Conservation (phyloP, 2,113 vertebrate genomes). For the Microtus montanus region DNA sequence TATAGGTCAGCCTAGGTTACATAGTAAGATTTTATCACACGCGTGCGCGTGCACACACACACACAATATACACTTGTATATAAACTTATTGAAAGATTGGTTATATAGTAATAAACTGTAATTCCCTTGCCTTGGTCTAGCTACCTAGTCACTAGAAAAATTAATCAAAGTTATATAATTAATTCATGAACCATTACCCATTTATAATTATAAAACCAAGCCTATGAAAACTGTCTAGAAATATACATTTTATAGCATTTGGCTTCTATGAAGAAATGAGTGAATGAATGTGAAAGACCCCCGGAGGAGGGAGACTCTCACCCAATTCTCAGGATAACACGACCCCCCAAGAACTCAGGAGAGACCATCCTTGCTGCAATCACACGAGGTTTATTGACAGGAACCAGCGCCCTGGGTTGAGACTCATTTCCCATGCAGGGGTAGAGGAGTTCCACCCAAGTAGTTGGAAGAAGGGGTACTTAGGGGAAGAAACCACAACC, state of each 20-base stretch:
- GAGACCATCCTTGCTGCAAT: too few relatives aligned
- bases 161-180: slow-evolving; percentile 25
- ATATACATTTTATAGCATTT: background rate
- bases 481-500: too few relatives aligned
- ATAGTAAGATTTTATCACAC: background rate
- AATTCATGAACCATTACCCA: slow-evolving; percentile 45
- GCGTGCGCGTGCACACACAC: background rate
- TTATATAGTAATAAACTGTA: slow-evolving; percentile 1
- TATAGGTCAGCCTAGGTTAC: background rate
- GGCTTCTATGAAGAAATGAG: slow-evolving; percentile 16
- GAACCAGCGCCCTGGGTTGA: too few relatives aligned
- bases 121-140: background rate
- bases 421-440: too few relatives aligned
- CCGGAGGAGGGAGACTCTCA: too few relatives aligned
- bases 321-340: too few relatives aligned
- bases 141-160: slow-evolving; percentile 23
- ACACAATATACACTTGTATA: background rate
- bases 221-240: slow-evolving; percentile 43
- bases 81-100: background rate
- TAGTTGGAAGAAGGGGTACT: too few relatives aligned
- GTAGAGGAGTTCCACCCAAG: too few relatives aligned
- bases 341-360: too few relatives aligned
- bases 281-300: background rate
- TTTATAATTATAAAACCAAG: slow-evolving; percentile 31
- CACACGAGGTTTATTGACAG: too few relatives aligned